Conservation (phyloP, 2,888 invertebrate species). For the Netelia virgata region DNA sequence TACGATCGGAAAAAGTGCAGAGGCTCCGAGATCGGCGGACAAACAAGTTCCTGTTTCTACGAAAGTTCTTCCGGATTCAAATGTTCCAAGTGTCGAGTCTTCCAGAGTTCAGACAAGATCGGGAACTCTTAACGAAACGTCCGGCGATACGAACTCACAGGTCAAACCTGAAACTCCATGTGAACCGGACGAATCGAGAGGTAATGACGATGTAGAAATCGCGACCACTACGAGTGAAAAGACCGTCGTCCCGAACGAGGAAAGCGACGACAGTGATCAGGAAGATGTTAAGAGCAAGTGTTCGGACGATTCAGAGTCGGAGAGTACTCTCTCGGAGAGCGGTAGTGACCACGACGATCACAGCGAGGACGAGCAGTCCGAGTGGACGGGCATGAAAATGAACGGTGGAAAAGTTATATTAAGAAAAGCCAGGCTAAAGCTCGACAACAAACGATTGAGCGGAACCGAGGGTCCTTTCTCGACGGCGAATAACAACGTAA, state of each 20-base stretch:
- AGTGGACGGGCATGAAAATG: slow-evolving; percentile 85
- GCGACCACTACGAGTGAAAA: slow-evolving; percentile 63
- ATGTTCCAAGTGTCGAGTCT: slow-evolving; percentile 82
- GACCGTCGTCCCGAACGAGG: slow-evolving; percentile 72
- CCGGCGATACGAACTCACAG: slow-evolving; percentile 55
- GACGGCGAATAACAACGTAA: slow-evolving; percentile 78
- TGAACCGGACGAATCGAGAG: slow-evolving; percentile 47
- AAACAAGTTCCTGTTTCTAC: slow-evolving; percentile 77
- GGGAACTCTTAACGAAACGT: slow-evolving; percentile 77
- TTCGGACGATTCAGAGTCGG: slow-evolving; percentile 76
- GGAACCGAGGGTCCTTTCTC: slow-evolving; percentile 90
- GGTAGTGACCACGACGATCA: slow-evolving; percentile 80
- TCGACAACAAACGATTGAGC: slow-evolving; percentile 84
- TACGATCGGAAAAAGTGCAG: slow-evolving; percentile 36
- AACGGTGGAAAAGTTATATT: slow-evolving; percentile 89
- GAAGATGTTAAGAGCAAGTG: slow-evolving; percentile 72
- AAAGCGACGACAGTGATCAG: slow-evolving; percentile 84
- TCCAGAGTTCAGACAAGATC: slow-evolving; percentile 83
- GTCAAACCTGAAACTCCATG: slow-evolving; percentile 58
- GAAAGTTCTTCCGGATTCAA: slow-evolving; percentile 81
- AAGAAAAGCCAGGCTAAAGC: slow-evolving; percentile 89
- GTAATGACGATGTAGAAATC: slow-evolving; percentile 52
- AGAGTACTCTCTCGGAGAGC: slow-evolving; percentile 79
- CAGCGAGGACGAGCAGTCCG: slow-evolving; percentile 83
- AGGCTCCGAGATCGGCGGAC: slow-evolving; percentile 43